Evolutionary conservation across 2,888 invertebrate species (phyloP), one percentile per base, ranked within the genome.

Genomic region (Andrena marginata): DNA sequence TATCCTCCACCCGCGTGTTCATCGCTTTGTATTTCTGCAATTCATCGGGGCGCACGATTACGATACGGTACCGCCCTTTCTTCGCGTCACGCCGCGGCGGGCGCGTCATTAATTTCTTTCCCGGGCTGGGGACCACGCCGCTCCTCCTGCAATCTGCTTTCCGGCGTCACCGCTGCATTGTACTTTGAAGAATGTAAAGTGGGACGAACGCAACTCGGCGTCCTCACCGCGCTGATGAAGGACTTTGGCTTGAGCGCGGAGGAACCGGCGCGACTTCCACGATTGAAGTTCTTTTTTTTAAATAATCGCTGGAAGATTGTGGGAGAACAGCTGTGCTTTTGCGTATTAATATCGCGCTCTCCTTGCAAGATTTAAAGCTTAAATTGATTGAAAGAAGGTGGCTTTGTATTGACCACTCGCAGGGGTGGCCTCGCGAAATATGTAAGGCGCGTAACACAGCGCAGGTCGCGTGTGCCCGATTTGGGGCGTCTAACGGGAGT

Each of bases 1-100:
- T 97, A 83, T 96, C 95, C 93, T 96, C 96, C 2, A 98, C 97
- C 90, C 96, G 96, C 0, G 97, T 97, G 93, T 97, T 97, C 94
- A 96, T 96, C 91, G 96, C 95, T 94, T 96, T 96, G 93, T 98
- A 98, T 95, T 96, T 96, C 97, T 97, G 94, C 54, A 73, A 82
- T 33, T 84, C 64, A 75, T 82, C 35, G 51, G 48, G 4, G 33
- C 10, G 20, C 56, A 64, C 29, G 6, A 29, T 72, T 73, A 78
- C 33, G 35, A 42, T 42, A 42, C 42, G 35, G 33, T 23, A 8
- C 23, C 16, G 49, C 23, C 26, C 29, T 62, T 71, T 31, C 42
- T 48, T 62, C 13, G 23, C 51, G 75, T 60, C 49, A n/a, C 72
- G 35, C 67, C 67, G 31, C 20, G 20, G 35, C 63, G 31, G 59